phyloP scores from a whole-genome alignment of 2,888 invertebrate genomes.

The Torymus auratus region DNA sequence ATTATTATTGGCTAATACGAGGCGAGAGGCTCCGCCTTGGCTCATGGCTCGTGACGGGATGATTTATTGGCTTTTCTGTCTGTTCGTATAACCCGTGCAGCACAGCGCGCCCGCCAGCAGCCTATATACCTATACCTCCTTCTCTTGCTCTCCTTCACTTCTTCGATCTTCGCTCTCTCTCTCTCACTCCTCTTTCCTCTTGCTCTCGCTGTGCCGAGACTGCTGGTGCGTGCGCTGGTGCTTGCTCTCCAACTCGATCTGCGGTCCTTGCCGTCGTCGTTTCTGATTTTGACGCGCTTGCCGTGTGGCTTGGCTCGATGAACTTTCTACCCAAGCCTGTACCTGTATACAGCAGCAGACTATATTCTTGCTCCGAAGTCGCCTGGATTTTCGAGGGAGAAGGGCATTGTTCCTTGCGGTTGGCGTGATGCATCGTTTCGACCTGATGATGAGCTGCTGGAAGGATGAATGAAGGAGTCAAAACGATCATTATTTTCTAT shows the following conservation, averaged over 20 bases:
- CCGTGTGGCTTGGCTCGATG: conserved; percentile 25
- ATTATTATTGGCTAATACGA: conserved; percentile 81
- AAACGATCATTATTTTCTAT: background rate
- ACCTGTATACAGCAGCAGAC: no score
- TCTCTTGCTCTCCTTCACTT: background rate
- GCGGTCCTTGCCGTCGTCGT: conserved; percentile 9
- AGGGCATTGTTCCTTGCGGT: background rate
- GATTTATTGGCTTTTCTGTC: conserved; percentile 80
- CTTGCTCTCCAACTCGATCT: conserved; percentile 15
- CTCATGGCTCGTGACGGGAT: conserved; percentile 80
- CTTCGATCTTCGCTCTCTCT: conserved; percentile 9
- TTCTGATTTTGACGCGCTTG: conserved; percentile 38
- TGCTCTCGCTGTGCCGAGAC: conserved; percentile 7
- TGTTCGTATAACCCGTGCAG: conserved; percentile 73
- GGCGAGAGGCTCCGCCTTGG: conserved; percentile 80
- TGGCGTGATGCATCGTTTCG: conserved; percentile 16
- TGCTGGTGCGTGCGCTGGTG: background rate
- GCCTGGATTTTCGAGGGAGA: conserved; percentile 1
- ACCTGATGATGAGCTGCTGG: background rate
- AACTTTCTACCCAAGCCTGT: conserved; percentile 15
- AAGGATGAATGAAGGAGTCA: background rate
- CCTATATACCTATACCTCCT: conserved; percentile 32
- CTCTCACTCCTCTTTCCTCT: conserved; percentile 11
- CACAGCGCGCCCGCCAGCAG: conserved; percentile 57
- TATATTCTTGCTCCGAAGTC: background rate